Evolutionary conservation across 2,888 invertebrate species (phyloP), one percentile per base, ranked within the genome.

Genomic region (Leptinotarsa peninsularis): DNA sequence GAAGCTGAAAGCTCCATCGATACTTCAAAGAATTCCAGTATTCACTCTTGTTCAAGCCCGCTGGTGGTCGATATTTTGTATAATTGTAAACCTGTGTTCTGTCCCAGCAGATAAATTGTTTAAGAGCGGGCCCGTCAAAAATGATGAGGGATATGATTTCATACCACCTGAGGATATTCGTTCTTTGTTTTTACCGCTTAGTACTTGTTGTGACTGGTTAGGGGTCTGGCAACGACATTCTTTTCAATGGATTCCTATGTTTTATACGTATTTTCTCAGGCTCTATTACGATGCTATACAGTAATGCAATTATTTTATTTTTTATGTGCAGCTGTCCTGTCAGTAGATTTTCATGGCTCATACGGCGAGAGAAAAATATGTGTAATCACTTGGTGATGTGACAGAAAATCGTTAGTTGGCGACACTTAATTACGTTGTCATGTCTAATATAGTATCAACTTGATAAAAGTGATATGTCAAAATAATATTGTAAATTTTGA

Each of bases 121-220:
- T 76, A 77, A 79, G 82, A 80, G 80, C 76, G 67, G 79, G 79
- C 79, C 83, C 82, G 85, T 85, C 85, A 85, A 81, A 83, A 82
- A 83, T 86, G 85, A 86, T 82, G 85, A 85, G 85, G 85, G 85
- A 84, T 84, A 83, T 83, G 83, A 84, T 84, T 84, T 81, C 76
- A 81, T 83, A 85, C 85, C 85, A 86, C 86, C 85, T 83, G 83
- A 84, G 83, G 85, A 77, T 78, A 75, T 72, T 71, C 68, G 74
- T 75, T 80, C 83, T 85, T 86, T 85, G 85, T 86, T 84, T 85
- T 82, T 83, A 83, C 85, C 85, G 85, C 84, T 76, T 74, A 74
- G 77, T 81, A 81, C 82, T 83, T 82, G 83, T 82, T 82, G 76
- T 79, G 80, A 81, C 83, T 82, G 82, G 83, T 82, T 82, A 83